Evolutionary conservation across 2,113 vertebrate genomes (phyloP).

Genomic region (Lonchura striata): DNA sequence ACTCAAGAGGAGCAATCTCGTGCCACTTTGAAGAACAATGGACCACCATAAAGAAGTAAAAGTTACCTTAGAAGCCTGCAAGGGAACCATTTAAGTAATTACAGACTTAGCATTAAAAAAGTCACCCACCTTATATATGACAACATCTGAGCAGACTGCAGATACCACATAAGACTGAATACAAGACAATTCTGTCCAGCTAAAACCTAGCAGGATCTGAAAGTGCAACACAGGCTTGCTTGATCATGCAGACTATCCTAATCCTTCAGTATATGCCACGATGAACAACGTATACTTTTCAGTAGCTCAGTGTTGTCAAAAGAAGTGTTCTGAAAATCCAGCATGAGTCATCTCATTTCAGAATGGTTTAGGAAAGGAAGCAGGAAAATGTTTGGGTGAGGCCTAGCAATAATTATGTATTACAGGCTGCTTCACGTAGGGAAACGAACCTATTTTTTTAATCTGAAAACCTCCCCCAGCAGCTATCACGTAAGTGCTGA

Average conservation of each 20-base stretch:
- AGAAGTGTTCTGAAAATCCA: background rate
- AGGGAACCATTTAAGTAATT: background rate
- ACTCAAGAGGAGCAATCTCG: background rate
- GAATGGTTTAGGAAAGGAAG: background rate
- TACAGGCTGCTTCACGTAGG: background rate
- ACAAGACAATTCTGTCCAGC: background rate
- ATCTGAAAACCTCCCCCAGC: background rate
- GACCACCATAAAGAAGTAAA: background rate
- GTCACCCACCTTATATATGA: background rate
- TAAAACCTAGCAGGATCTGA: background rate
- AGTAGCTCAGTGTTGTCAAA: background rate
- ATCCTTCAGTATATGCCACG: background rate
- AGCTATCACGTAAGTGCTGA: background rate
- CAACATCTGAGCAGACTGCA: background rate
- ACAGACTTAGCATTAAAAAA: background rate
- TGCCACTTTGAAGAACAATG: background rate
- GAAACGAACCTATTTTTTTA: background rate
- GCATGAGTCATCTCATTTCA: background rate
- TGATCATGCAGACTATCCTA: background rate
- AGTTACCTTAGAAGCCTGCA: background rate
- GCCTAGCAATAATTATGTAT: background rate
- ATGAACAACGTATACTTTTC: background rate
- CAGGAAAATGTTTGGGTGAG: conserved; percentile 22
- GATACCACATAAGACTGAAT: background rate
- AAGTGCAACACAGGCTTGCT: background rate